These are phyloP conservation scores for Megaceryle maxima DNA, from an alignment of 2,113 vertebrate species.

Conservation along the genomic window DNA sequence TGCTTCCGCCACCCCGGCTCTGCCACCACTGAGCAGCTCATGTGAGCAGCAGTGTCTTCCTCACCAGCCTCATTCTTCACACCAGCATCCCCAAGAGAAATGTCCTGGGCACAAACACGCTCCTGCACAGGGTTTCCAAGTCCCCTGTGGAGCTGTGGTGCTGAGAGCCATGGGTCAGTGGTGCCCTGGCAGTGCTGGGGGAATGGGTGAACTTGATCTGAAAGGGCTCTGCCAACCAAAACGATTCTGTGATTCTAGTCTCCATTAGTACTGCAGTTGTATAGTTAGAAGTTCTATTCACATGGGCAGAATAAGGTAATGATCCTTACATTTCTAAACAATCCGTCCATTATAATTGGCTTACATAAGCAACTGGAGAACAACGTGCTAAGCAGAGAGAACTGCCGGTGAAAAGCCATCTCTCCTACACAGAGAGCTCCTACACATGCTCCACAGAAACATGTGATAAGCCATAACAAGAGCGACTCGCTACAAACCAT, in stretches of 20 bases:
- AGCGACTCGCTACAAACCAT: background rate
- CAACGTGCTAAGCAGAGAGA: background rate
- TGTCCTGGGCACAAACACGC: rapidly evolving
- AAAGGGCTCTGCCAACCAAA: too few species aligned
- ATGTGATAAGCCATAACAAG: background rate
- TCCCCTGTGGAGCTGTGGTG: too few species aligned
- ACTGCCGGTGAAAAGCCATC: background rate
- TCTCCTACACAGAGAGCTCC: background rate
- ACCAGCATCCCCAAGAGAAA: rapidly evolving
- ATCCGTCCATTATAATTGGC: background rate
- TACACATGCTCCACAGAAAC: background rate
- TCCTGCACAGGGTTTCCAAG: background rate
- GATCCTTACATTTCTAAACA: background rate
- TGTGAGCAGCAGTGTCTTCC: background rate
- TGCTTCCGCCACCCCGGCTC: too few species aligned
- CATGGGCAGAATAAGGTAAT: background rate
- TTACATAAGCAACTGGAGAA: background rate
- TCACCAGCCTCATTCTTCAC: rapidly evolving
- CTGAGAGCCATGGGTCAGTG: too few species aligned
- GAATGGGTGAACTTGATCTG: too few species aligned
- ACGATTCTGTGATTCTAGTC: too few species aligned
- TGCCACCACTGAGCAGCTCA: background rate
- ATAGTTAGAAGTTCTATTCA: background rate
- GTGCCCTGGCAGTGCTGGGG: too few species aligned
- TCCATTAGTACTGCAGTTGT: background rate